These are phyloP conservation scores for Semicossyphus pulcher DNA, from an alignment of 2,113 vertebrate genomes.

Conservation along the genomic window DNA sequence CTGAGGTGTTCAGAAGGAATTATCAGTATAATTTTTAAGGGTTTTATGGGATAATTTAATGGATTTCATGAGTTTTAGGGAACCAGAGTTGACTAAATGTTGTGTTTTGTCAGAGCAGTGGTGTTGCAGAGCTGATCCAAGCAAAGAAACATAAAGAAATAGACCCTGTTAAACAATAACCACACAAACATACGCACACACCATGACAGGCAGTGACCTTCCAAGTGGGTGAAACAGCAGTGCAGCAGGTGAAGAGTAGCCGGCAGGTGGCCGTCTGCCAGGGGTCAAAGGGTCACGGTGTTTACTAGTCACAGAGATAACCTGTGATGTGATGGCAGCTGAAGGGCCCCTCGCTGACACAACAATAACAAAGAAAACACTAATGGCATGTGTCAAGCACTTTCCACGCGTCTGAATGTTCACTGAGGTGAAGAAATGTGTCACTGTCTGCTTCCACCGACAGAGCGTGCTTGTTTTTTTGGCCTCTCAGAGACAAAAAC, in stretches of 20 bases:
- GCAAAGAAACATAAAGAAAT: neutral
- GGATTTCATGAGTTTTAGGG: no score
- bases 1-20: neutral
- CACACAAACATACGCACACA: conserved; percentile 1
- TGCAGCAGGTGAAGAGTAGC: conserved; percentile 49
- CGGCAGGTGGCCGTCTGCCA: conserved; percentile 34
- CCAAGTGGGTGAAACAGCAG: conserved; percentile 17
- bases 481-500: neutral
- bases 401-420: conserved; percentile 45
- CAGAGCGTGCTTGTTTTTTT: neutral
- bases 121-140: neutral
- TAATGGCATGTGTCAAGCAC: conserved; percentile 63
- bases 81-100: no score
- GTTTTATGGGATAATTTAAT: neutral
- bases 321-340: conserved; percentile 49
- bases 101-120: no score
- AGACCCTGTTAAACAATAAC: neutral
- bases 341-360: conserved; percentile 36
- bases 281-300: conserved; percentile 50
- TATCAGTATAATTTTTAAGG: no score
- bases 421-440: neutral
- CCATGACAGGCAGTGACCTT: conserved; percentile 26
- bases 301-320: conserved; percentile 50
- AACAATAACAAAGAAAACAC: conserved; percentile 44
- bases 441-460: neutral